Evolutionary conservation across 2,888 invertebrate genomes (phyloP), one percentile per base, ranked within the genome.

Genomic region (Frankliniella fusca): DNA sequence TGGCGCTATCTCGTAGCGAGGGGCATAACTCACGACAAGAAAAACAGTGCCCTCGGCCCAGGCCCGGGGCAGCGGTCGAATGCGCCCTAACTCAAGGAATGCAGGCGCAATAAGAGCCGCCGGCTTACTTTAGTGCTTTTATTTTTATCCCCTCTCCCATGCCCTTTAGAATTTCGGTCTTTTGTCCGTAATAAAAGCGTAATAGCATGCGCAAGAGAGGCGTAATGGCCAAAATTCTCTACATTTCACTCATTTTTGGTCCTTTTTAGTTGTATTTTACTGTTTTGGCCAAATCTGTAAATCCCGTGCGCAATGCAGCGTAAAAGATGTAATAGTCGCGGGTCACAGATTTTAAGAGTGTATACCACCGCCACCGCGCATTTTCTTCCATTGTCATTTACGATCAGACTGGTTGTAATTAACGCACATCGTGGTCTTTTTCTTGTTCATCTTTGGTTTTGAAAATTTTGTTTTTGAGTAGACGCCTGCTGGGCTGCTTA

Each of bases 401-500:
- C 38, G 38, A 3, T 38, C 5, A 5, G 3, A 38, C 38, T 38
- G 38, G 38, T 38, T 2, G 38, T n/a, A 38, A 38, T 38, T n/a
- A n/a, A 38, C 38, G 38, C 38, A 5, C 5, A 38, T 38, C 38
- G 38, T 38, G 38, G 2, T 38, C 38, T 76, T 76, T 23, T 27
- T 27, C 27, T 70, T 23, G 23, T 70, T 1, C 65, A 1, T 18
- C 11, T 23, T 70, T 23, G 23, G 11, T 76, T 76, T 76, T 23
- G 70, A 12, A 76, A 12, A n/a, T n/a, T 70, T 70, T 70, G 20
- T 23, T 65, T 65, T 65, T n/a, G 15, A n/a, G 3, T 70, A n/a
- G 11, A 23, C 11, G 70, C 23, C 23, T 61, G 27, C 81, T 38
- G 80, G 83, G 83, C 82, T 82, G 80, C 80, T 86, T 87, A 83